Evolutionary conservation across 2,888 invertebrate genomes (phyloP), one percentile per base, ranked within the genome.

Genomic region (Xanthia togata): DNA sequence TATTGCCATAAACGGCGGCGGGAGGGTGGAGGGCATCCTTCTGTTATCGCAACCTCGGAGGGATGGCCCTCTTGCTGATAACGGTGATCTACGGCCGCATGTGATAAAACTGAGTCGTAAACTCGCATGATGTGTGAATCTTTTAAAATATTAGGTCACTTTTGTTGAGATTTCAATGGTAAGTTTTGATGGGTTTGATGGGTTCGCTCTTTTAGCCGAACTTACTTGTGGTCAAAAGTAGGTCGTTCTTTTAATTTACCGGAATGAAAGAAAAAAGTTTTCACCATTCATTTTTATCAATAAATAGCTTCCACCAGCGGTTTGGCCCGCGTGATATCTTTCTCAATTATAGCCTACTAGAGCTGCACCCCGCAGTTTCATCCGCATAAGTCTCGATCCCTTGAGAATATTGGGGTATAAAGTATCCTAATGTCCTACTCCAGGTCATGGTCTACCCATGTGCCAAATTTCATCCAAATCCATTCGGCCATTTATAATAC

Each of bases 61-160:
- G 79, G 78, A 72, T 44, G 70, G 12, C 57, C 23, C 55, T 76
- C 26, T 31, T 50, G 17, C 70, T 38, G 88, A 88, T 88, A 88
- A 68, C 78, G 68, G 77, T 86, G 88, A 88, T 88, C 72, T 87
- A 88, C 78, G 69, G 68, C 73, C 79, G 11, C 20, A 50, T 67
- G 78, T 75, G 78, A 86, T 81, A 83, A 86, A 83, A 79, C 71
- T 55, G 53, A 72, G 84, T 87, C 88, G 72, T 87, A 88, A 88
- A 87, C 65, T 73, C 31, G 65, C 31, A 23, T 76, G 65, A 73
- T 83, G 74, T 71, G 81, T 81, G 68, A 69, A 64, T 83, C 78
- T 79, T 83, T 87, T 83, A 68, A 78, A 57, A 81, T 76, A 77
- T 71, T 59, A 75, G 70, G 71, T 78, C 70, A 81, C 69, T 76